Percentiles rank a stretch among this genome's conserved stretches.
Evolutionary conservation across 2,113 vertebrate species (phyloP).

Genomic region (human): GRCh38 chr14:45838001-45838500

Average conservation of each 20-base stretch:
- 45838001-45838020: neutral
- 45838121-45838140: neutral
- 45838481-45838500: neutral
- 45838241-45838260: neutral
- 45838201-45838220: neutral
- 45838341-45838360: neutral
- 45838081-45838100: neutral
- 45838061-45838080: neutral
- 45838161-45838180: neutral
- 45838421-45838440: neutral
- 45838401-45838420: neutral
- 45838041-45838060: neutral
- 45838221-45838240: neutral
- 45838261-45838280: neutral
- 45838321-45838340: neutral
- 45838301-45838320: neutral
- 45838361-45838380: neutral
- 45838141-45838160: neutral
- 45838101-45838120: neutral
- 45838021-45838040: neutral
- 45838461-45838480: neutral
- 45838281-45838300: neutral
- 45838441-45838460: neutral
- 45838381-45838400: neutral
- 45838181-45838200: neutral